phyloP scores from a whole-genome alignment of 2,888 invertebrate genomes.

The Patella depressa region DNA sequence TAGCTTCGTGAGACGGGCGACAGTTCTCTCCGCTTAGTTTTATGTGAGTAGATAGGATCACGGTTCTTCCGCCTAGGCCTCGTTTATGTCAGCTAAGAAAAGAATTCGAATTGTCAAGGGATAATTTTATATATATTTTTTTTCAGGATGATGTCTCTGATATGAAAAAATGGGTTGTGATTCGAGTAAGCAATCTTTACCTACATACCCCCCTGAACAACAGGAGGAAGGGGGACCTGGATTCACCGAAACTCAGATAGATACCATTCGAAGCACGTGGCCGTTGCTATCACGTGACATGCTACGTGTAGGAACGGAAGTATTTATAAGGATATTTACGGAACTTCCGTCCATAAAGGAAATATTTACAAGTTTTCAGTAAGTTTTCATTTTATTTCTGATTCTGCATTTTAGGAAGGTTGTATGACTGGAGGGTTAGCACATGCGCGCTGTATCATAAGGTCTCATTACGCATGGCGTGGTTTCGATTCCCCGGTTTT shows the following conservation, averaged over 20 bases:
- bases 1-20: no score
- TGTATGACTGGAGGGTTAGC: no score
- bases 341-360: constrained; percentile 49
- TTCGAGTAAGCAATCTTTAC: background rate
- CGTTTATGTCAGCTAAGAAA: no score
- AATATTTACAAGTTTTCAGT: constrained; percentile 52
- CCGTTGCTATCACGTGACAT: constrained; percentile 51
- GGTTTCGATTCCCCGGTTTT: no score
- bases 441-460: no score
- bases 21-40: no score
- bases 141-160: background rate
- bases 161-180: background rate
- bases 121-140: no score
- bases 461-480: no score
- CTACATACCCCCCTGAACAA: background rate
- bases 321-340: constrained; percentile 52
- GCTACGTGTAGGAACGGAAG: constrained; percentile 44
- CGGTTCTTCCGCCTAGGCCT: no score
- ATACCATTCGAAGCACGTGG: constrained; percentile 63
- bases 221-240: constrained; percentile 37
- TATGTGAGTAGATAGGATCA: no score
- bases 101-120: no score
- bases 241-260: constrained; percentile 58
- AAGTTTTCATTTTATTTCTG: constrained; percentile 17
- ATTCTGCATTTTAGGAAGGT: no score